Percentiles rank a stretch among this genome's conserved stretches.
phyloP scores from a whole-genome alignment of 2,888 invertebrate genomes.

The Sphaeridia pumilis region DNA sequence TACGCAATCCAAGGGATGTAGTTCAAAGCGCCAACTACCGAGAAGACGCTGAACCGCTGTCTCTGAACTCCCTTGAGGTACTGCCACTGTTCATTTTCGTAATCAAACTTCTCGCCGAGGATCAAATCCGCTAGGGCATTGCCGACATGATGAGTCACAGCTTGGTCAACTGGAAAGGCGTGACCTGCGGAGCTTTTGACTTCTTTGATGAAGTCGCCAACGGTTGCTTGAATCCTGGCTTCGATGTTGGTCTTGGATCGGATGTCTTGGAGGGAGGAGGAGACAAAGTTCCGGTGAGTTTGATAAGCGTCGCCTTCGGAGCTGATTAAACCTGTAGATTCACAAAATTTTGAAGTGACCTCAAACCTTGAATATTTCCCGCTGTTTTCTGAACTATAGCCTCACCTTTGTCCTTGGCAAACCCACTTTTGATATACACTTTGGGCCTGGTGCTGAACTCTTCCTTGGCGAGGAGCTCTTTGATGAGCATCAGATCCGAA shows the following conservation, averaged over 20 bases:
- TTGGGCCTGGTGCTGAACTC: conserved; percentile 65
- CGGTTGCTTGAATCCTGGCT: conserved; percentile 51
- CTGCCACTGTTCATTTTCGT: conserved; percentile 56
- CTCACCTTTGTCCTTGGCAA: conserved; percentile 76
- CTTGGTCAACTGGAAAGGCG: conserved; percentile 14
- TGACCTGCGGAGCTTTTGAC: conserved; percentile 8
- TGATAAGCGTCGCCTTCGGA: conserved; percentile 70
- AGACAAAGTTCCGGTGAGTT: conserved; percentile 64
- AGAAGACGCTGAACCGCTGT: conserved; percentile 69
- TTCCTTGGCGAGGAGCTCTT: conserved; percentile 60
- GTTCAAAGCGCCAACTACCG: conserved; percentile 69
- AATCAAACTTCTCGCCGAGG: conserved; percentile 57
- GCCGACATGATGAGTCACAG: conserved; percentile 57
- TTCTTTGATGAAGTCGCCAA: conserved; percentile 37
- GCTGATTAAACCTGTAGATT: conserved; percentile 59
- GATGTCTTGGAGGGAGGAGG: conserved; percentile 58
- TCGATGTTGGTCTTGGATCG: conserved; percentile 52
- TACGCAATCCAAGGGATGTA: conserved; percentile 70
- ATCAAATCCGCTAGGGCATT: conserved; percentile 64
- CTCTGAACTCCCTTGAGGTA: conserved; percentile 67
- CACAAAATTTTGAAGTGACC: not conserved
- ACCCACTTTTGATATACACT: conserved; percentile 65
- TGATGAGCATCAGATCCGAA: conserved; percentile 58
- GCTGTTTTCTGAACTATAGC: no score
- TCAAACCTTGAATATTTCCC: no score